phyloP scores from a whole-genome alignment of 2,888 invertebrate species.

The Chamaedrilus cognettii region DNA sequence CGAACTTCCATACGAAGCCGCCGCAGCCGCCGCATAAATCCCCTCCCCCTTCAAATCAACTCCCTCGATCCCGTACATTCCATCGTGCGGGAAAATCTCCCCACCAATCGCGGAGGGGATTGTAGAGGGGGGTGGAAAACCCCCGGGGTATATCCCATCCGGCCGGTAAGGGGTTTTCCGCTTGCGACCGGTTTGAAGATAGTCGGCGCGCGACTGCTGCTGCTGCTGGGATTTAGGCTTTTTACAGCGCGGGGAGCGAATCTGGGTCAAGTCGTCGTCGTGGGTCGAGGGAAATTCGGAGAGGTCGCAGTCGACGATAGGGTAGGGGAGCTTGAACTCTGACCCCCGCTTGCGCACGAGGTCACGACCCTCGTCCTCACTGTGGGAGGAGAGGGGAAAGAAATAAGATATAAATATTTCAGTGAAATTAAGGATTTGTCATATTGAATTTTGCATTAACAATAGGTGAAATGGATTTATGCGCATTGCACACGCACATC shows the following conservation, averaged over 20 bases:
- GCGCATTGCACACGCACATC: too few species aligned
- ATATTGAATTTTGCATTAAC: too few species aligned
- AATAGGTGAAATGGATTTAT: too few species aligned
- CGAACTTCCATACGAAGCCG: conserved; percentile 3
- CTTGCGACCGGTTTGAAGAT: conserved; percentile 82
- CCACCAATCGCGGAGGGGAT: conserved; percentile 32
- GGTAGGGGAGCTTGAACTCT: conserved; percentile 98
- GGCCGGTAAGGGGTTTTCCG: conserved; percentile 44
- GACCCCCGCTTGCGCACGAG: conserved; percentile 96
- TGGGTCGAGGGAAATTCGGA: conserved; percentile 52
- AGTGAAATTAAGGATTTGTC: too few species aligned
- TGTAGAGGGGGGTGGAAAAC: conserved; percentile 39
- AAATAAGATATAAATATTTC: too few species aligned
- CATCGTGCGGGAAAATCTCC: not conserved
- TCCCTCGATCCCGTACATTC: not conserved
- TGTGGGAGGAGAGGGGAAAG: too few species aligned
- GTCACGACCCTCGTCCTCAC: conserved; percentile 98
- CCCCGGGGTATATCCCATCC: conserved; percentile 43
- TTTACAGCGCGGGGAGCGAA: conserved; percentile 66
- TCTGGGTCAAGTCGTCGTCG: conserved; percentile 39
- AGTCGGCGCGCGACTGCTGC: too few species aligned
- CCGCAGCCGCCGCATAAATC: conserved; percentile 8
- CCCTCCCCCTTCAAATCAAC: conserved; percentile 10
- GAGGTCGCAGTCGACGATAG: conserved; percentile 66
- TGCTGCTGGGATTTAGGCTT: conserved; percentile 92